Evolutionary conservation across 2,888 invertebrate genomes (phyloP), one percentile per base, ranked within the genome.

Genomic region (Agrochola lychnidis): DNA sequence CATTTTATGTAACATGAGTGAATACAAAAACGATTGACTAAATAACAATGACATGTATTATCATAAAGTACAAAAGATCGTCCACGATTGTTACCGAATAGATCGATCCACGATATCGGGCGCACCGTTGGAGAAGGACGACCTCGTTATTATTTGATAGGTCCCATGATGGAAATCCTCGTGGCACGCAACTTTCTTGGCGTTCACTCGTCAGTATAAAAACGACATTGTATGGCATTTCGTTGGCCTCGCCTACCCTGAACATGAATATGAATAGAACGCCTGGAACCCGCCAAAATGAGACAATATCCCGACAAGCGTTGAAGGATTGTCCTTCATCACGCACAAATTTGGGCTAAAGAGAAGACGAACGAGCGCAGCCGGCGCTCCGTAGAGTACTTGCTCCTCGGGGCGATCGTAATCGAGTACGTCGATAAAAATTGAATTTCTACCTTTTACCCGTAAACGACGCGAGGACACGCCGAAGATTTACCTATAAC

Each of bases 111-210:
- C 92, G 93, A 94, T 94, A 95, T 93, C 92, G 92, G 91, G 90
- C 87, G 88, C 90, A 91, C 92, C 89, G 90, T 88, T 91, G 90
- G 89, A 93, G 90, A 91, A 93, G 92, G 93, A 93, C 93, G 94
- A 93, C 94, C 94, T 95, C 93, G 91, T 95, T 96, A 95, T 95
- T 96, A 94, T 96, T 96, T 95, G 94, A 95, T 95, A 94, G 95
- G 94, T 94, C 94, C 93, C 92, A 93, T 95, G 95, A 96, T 95
- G 94, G 94, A 95, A 95, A 94, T 94, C 94, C 94, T 92, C 93
- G 92, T 88, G 93, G 91, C 96, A 96, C 96, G 96, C 96, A 96
- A 96, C 94, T 93, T 93, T 93, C 93, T 93, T 93, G 93, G 94
- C 94, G 93, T 94, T 95, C 93, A 94, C 95, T 95, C 92, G 93